Percentiles rank a stretch among this genome's conserved stretches.
phyloP scores from a whole-genome alignment of 2,888 invertebrate genomes.

The Morinoia aosen region DNA sequence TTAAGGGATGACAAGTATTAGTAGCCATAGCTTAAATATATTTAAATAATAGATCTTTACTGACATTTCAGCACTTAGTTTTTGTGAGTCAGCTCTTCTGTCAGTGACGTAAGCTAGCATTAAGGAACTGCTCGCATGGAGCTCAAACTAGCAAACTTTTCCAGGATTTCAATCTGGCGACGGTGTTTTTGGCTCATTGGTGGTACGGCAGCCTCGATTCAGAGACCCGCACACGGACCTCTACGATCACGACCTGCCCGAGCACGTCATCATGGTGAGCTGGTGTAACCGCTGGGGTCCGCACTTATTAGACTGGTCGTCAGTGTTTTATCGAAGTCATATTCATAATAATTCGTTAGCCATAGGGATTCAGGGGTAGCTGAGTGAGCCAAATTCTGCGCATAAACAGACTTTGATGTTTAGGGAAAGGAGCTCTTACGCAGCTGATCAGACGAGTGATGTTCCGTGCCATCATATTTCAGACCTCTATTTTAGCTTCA shows the following conservation, averaged over 20 bases:
- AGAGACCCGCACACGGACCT: conserved; percentile 78
- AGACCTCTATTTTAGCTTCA: too few species aligned
- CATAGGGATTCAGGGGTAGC: too few species aligned
- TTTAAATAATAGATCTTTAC: too few species aligned
- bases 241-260: conserved; percentile 85
- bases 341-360: too few species aligned
- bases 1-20: too few species aligned
- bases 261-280: conserved; percentile 83
- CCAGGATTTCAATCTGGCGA: conserved; percentile 88
- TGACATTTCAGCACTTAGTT: neutral
- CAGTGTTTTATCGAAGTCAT: conserved; percentile 70
- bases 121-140: neutral
- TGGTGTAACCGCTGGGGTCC: conserved; percentile 77
- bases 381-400: too few species aligned
- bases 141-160: neutral
- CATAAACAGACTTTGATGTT: too few species aligned
- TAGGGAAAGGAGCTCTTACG: neutral
- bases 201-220: conserved; percentile 80
- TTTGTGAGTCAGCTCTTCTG: too few species aligned
- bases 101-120: neutral
- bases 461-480: too few species aligned
- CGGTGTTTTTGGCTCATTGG: conserved; percentile 84
- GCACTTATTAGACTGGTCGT: conserved; percentile 79
- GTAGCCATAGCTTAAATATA: too few species aligned
- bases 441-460: too few species aligned